Evolutionary conservation across 2,888 invertebrate genomes (phyloP), one percentile per base, ranked within the genome.

Genomic region (Epinotia ramella): DNA sequence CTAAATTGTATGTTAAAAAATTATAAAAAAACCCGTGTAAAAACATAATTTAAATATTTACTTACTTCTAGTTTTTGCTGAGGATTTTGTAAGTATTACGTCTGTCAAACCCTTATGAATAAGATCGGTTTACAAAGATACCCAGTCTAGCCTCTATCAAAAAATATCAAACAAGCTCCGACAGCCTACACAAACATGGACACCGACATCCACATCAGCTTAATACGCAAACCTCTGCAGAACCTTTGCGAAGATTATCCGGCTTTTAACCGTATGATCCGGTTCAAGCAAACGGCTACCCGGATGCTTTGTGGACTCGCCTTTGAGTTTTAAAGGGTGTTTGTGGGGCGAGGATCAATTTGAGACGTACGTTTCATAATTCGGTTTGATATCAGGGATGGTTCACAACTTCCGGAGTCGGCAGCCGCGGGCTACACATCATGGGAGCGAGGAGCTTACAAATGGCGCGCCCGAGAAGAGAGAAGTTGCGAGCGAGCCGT

Each of bases 201-300:
- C 28, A 9, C 7, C 33, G n/a, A n/a, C 33, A n/a, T 28, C 40
- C 13, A 33, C 33, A 33, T 13, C 28, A 28, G 28, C 33, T 60
- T 62, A 62, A 28, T 62, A 62, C 62, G 33, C 62, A 62, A 62
- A 62, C 33, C 33, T 62, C 62, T n/a, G 24, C 59, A 24, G 59
- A 33, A 62, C 62, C 62, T 62, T 62, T 62, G 62, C 62, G 33
- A 7, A 62, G 62, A 62, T 62, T 33, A 62, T 62, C 62, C 62
- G 62, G 62, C 33, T 62, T 33, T 62, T 33, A 62, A 28, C 33
- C 33, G 33, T 33, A 62, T 62, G 62, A 62, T 62, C 62, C 62
- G 62, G 62, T 62, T 62, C 33, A n/a, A 28, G 24, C 28, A 24
- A 28, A 62, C 33, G 60, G 28, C 33, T 62, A 33, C 60, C 13